Base-by-base conservation (phyloP, 1,140 invertebrate species). In the Calephelis virginiensis region DNA sequence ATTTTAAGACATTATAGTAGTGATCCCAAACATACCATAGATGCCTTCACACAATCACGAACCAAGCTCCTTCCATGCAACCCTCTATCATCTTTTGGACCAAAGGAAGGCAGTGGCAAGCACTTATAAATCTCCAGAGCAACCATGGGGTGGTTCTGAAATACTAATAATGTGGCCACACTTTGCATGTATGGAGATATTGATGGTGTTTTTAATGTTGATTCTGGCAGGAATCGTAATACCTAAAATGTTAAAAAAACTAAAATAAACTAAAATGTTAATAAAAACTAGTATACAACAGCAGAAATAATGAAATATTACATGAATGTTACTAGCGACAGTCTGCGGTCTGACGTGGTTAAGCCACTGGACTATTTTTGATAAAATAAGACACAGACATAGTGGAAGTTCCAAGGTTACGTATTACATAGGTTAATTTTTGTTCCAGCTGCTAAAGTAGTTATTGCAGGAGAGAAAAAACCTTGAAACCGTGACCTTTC, bases 101-200 rank as follows among this genome's bases (percentile, higher is more conserved):
- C 89, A 72, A 88, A 86, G 0, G 84, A 80, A 12, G 85, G 85
- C 12, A 89, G 60, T 2, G 89, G 87, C 38, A 91, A 67, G 69
- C 78, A 83, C 65, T 92, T 86, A 69, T 90, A 91, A n/a, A 92
- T 83, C 61, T 86, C 83, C 49, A 88, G 68, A 37, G 90, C 91
- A 7, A 78, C 74, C 63, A 85, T 69, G 1, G 87, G 81, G 75
- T 87, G 82, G 61, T 89, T 90, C 79, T 88, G 83, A 63, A 86
- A 87, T 3, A 92, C 86, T 28, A 92, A 66, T 59, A 75, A 65
- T 9, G 86, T 88, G 14, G 81, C 70, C 0, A 87, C 80, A 69
- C 81, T 85, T 66, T 88, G 85, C 83, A 92, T 85, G 65, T 86
- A 85, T 5, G 89, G 76, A 5, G 89, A 84, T 73, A 89, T 90